A percentile compares a stretch with the other conserved stretches of the same genome.
phyloP scores from a whole-genome alignment of 2,797 vertebrate species.

The Pterois miles region DNA sequence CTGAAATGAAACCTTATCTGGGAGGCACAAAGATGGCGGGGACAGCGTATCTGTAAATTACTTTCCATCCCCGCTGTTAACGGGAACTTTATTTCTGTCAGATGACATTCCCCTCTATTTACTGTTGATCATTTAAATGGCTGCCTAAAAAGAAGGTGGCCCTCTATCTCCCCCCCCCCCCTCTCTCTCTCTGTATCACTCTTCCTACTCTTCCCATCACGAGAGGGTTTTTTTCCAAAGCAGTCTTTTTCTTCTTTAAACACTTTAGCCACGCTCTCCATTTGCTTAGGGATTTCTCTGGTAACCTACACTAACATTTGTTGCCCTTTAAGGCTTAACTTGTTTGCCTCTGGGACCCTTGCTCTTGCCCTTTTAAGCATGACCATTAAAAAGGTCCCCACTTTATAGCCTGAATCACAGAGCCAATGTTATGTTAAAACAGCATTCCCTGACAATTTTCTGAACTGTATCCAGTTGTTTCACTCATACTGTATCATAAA shows the following conservation, averaged over 20 bases:
- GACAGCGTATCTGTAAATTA: conserved; percentile 99
- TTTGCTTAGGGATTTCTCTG: conserved; percentile 61
- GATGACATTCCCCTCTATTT: conserved; percentile 96
- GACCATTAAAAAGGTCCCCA: conserved; percentile 49
- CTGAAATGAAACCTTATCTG: conserved; percentile 99
- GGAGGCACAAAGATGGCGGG: conserved; percentile 96
- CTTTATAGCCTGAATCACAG: conserved; percentile 75
- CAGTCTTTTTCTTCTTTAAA: conserved; percentile 71
- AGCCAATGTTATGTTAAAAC: conserved; percentile 75
- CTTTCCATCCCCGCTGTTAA: conserved; percentile 99
- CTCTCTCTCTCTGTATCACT: conserved; percentile 58
- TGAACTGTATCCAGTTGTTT: conserved; percentile 61
- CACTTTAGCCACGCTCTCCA: conserved; percentile 62
- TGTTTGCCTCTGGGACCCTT: conserved; percentile 58
- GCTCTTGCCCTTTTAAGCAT: conserved; percentile 49
- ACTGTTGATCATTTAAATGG: conserved; percentile 97
- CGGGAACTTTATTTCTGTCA: conserved; percentile 99
- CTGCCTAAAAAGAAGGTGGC: conserved; percentile 82
- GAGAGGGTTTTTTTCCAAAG: conserved; percentile 41
- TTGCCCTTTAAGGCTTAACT: conserved; percentile 63
- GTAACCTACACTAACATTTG: conserved; percentile 56
- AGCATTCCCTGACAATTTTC: conserved; percentile 86
- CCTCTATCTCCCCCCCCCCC: conserved; percentile 38
- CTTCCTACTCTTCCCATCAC: conserved; percentile 60
- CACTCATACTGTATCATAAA: conserved; percentile 44